Conservation (phyloP, 2,113 vertebrate species). For the Ancistrus triradiatus region DNA sequence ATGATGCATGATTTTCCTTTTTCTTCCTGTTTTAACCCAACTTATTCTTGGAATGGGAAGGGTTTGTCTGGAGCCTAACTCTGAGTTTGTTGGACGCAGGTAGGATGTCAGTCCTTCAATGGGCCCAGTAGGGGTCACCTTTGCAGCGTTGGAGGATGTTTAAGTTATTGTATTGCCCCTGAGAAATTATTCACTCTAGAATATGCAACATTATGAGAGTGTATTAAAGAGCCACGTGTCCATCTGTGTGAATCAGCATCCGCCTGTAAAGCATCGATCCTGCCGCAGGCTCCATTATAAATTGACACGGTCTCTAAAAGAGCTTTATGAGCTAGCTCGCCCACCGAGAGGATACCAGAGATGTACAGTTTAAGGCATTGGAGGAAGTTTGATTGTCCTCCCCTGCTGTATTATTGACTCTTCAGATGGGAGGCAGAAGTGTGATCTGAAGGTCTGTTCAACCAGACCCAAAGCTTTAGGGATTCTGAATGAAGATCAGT, state of each 20-base stretch:
- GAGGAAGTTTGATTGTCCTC: constrained; percentile 22
- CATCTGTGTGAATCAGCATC: not conserved
- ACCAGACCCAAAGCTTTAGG: constrained; percentile 27
- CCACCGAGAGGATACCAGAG: constrained; percentile 5
- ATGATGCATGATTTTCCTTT: too few species aligned
- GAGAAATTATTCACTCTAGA: not conserved
- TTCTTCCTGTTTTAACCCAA: too few species aligned
- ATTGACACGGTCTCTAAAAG: constrained; percentile 14
- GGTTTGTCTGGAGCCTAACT: too few species aligned
- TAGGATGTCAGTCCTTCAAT: too few species aligned
- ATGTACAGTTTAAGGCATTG: not conserved
- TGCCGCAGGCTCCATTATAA: not conserved
- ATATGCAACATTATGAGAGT: not conserved
- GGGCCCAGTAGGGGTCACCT: too few species aligned
- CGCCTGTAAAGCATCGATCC: not conserved
- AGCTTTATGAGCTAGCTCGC: constrained; percentile 7
- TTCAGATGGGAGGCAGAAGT: not conserved
- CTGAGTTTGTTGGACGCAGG: too few species aligned
- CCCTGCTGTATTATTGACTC: constrained; percentile 29
- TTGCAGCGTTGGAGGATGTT: not conserved
- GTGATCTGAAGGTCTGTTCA: constrained; percentile 22
- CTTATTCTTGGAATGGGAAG: too few species aligned
- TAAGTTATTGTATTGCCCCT: not conserved
- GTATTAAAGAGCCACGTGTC: not conserved
- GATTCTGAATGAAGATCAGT: constrained; percentile 34